Base-by-base conservation (phyloP, 37 sponge, comb jelly and placozoan species). In the Aplysina aerophoba region DNA sequence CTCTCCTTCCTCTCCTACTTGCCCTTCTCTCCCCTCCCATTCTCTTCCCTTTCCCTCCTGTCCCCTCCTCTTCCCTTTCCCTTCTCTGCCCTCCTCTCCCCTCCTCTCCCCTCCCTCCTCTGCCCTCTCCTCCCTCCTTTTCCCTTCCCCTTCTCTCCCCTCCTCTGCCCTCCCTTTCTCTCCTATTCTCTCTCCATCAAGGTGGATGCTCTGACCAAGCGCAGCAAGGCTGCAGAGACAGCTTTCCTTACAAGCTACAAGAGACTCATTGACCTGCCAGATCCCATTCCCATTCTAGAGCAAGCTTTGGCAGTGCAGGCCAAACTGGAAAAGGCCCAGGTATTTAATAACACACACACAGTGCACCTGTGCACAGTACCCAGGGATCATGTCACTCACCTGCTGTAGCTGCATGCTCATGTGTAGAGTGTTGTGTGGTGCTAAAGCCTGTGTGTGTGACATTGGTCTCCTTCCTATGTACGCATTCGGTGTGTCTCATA, bases 171-270 rank as follows among this genome's bases (percentile, higher is more conserved):
- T 8, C 50, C 74, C 14, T 5, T 13, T 30, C 14, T 12, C 36
- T 15, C 55, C 5, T 28, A 55, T 4, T 55, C 55, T 5, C 24
- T 8, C 55, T 79, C 20, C 53, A 3, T 16, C 31, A 56, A 87
- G 89, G 64, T 97, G 44, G 98, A 97, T 65, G 85, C 90, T 34
- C 84, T 97, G 33, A 89, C 96, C 19, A 86, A 86, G 44, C 81
- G 98, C 25, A 85, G 94, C 71, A 93, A 91, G 25, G 88, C 90
- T 15, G 94, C 98, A 34, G 98, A 97, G 83, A 79, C 96, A 0
- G 86, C 88, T 33, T 95, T 95, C 64, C 85, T 95, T 15, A 87
- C 59, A 11, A 61, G 87, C 5, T 97, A 95, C 85, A 93, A 90
- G 82, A 93, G 85, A 55, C 81, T 95, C 17, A 88, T 90, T 83